Conservation (phyloP, 2,797 vertebrate genomes). For the Cetoscarus ocellatus region DNA sequence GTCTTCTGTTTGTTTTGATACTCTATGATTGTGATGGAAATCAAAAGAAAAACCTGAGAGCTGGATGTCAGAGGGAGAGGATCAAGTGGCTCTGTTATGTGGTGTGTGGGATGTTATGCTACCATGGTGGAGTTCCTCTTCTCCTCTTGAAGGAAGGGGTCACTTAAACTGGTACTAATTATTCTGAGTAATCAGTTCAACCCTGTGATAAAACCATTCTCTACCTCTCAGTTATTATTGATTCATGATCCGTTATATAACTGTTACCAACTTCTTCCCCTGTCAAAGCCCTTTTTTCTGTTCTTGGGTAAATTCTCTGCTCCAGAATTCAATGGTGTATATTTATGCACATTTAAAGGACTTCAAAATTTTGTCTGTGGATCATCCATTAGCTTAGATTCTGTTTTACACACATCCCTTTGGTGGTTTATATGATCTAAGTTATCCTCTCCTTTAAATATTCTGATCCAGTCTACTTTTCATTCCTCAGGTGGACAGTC, state of each 20-base stretch:
- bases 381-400: background rate
- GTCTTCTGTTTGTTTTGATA: background rate
- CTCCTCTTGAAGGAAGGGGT: too few relatives aligned
- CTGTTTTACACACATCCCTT: background rate
- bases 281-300: too few relatives aligned
- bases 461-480: slow-evolving; percentile 41
- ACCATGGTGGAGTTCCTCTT: background rate
- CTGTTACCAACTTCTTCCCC: too few relatives aligned
- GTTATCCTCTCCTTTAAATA: background rate
- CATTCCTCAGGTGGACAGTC: slow-evolving; percentile 68
- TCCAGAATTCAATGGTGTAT: too few relatives aligned
- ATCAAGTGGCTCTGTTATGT: background rate
- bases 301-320: too few relatives aligned
- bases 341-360: too few relatives aligned
- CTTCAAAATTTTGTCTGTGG: too few relatives aligned
- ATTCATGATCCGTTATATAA: too few relatives aligned
- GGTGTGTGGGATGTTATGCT: background rate
- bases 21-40: background rate
- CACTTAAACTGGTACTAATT: too few relatives aligned
- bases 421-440: background rate
- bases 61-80: background rate
- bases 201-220: too few relatives aligned
- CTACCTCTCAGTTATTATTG: too few relatives aligned
- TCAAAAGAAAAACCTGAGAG: background rate
- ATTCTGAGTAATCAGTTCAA: too few relatives aligned